Evolutionary conservation across 2,888 invertebrate species (phyloP), one percentile per base, ranked within the genome.

Genomic region (Rhogogaster chlorosoma): DNA sequence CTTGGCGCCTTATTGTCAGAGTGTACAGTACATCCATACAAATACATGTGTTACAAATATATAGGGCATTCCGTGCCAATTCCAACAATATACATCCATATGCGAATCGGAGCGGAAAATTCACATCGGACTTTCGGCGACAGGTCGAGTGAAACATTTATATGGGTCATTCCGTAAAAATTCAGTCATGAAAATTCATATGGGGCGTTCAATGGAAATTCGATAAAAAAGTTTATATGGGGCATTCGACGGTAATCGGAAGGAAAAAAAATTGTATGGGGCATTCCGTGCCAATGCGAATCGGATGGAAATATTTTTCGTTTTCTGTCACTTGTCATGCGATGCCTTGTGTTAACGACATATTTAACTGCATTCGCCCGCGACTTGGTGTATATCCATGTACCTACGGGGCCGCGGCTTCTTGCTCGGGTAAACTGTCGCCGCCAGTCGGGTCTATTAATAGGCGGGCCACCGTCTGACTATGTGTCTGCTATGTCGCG

Each of bases 401-500:
- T 49, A 77, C 10, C 12, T 45, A 53, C 18, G 53, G 32, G 29
- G 77, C 77, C 29, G 80, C 38, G 42, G 71, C 61, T 64, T 80
- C 38, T 61, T 32, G 61, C 61, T 36, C 80, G 57, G 61, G 26
- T 70, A 70, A 83, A 83, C 67, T 83, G 83, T 83, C 83, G 83
- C 83, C 83, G 82, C 85, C 83, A 78, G 57, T 85, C 84, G 80
- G 75, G 78, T 84, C 45, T 91, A 91, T 92, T 90, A 91, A 92
- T 91, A 92, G 89, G 77, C 70, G 84, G 83, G 84, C 85, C 84
- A 85, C 88, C 86, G 90, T 90, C 91, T 89, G 90, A 89, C 91
- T 90, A 88, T 89, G 90, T 89, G 90, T 91, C 91, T 91, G 89
- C 89, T 86, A 88, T 89, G 88, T 89, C 89, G 90, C 87, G 87